phyloP scores from a whole-genome alignment of 2,888 invertebrate species.

The Xylocampa areola region DNA sequence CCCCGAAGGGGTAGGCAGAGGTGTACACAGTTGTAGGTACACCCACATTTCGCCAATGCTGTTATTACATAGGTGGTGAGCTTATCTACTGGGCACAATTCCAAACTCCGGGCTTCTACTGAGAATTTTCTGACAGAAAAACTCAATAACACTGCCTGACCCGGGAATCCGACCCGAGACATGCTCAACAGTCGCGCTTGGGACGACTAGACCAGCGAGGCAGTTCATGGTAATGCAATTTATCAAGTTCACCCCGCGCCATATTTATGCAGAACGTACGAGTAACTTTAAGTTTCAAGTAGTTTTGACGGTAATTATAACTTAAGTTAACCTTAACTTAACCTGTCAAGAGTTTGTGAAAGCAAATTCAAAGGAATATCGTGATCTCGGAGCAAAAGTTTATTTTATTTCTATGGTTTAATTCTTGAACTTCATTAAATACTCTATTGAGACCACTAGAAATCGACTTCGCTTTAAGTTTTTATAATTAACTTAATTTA shows the following conservation, averaged over 20 bases:
- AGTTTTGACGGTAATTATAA: constrained; percentile 42
- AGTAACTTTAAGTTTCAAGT: constrained; percentile 29
- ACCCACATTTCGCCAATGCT: no score
- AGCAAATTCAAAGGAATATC: constrained; percentile 23
- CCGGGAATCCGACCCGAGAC: no score
- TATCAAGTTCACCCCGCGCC: constrained; percentile 22
- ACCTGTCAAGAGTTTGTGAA: constrained; percentile 23
- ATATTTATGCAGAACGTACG: constrained; percentile 31
- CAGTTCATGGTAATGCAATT: constrained; percentile 28
- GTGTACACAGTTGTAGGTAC: no score
- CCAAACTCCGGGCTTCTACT: no score
- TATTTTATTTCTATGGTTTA: constrained; percentile 6
- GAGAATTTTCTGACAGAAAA: no score
- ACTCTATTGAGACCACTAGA: not conserved
- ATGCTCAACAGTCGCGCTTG: no score
- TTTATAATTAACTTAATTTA: no score
- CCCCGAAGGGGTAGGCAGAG: no score
- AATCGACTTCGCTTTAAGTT: not conserved
- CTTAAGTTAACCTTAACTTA: constrained; percentile 30
- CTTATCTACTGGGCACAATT: no score
- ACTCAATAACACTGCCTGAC: no score
- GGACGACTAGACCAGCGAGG: no score
- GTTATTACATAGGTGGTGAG: no score
- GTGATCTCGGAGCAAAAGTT: constrained; percentile 4
- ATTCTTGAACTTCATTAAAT: constrained; percentile 6